Evolutionary conservation across 2,888 invertebrate species (phyloP).

Genomic region (Phanerotoma sp.): DNA sequence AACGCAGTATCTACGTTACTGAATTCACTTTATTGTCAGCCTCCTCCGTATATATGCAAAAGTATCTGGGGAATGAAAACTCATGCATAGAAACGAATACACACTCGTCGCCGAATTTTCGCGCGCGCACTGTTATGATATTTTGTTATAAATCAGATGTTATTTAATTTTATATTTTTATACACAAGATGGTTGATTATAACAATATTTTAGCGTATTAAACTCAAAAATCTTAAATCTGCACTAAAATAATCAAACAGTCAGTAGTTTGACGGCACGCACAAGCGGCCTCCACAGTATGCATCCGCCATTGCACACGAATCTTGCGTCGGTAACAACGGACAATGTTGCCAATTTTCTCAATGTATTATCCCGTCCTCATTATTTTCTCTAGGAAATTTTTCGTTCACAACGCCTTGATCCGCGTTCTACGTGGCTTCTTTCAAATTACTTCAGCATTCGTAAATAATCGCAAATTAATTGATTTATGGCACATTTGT

Average conservation of each 20-base stretch:
- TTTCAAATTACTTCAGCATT: not conserved
- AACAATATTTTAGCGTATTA: not conserved
- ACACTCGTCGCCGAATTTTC: constrained; percentile 8
- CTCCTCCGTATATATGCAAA: not conserved
- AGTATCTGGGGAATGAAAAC: not conserved
- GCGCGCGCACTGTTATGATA: constrained; percentile 17
- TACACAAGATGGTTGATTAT: not conserved
- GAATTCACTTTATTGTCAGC: not conserved
- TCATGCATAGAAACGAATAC: not conserved
- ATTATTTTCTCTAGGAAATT: constrained; percentile 17
- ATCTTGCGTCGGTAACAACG: constrained; percentile 36
- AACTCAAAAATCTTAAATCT: not conserved
- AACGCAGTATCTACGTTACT: not conserved
- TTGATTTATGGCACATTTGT: not conserved
- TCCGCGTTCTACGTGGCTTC: constrained; percentile 23
- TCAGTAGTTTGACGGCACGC: constrained; percentile 40
- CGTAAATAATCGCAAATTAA: too few species aligned
- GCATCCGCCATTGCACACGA: constrained; percentile 43
- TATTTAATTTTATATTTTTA: not conserved
- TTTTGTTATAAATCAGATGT: not conserved
- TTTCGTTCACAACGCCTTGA: constrained; percentile 18
- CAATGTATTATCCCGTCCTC: not conserved
- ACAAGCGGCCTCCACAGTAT: constrained; percentile 40
- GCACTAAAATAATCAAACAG: constrained; percentile 13
- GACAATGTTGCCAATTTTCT: constrained; percentile 23